phyloP scores from a whole-genome alignment of 2,888 invertebrate genomes.

The Kuschelorhynchus macadamiae region DNA sequence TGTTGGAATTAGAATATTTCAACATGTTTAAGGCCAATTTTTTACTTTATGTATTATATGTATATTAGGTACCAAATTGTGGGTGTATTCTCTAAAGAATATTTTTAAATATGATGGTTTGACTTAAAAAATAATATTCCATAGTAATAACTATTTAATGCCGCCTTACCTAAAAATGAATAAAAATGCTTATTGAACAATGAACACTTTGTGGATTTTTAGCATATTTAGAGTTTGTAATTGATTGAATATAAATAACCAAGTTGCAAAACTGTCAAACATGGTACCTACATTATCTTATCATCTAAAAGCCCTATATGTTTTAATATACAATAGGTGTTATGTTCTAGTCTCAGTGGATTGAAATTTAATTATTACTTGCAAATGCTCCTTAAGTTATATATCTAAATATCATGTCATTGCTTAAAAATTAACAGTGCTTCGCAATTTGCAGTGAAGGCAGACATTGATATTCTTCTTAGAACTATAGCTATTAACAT shows the following conservation, averaged over 20 bases:
- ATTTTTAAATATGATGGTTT: no score
- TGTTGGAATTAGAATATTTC: no score
- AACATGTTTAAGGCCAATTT: no score
- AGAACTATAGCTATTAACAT: no score
- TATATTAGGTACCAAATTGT: no score
- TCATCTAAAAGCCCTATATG: slow-evolving; percentile 29
- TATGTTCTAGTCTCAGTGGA: slow-evolving; percentile 26
- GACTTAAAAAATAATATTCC: no score
- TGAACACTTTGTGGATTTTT: slow-evolving; percentile 25
- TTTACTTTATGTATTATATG: no score
- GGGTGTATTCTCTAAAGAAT: no score
- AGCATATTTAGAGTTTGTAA: no score
- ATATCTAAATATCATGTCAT: slow-evolving; percentile 51
- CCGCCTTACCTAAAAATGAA: no score
- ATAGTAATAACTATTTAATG: no score
- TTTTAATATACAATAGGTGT: slow-evolving; percentile 22
- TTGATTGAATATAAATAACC: neutral
- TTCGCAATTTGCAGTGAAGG: slow-evolving; percentile 67
- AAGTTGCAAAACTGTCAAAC: neutral
- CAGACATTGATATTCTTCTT: slow-evolving; percentile 60
- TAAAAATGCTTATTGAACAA: no score
- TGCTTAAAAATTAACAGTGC: slow-evolving; percentile 64
- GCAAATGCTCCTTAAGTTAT: slow-evolving; percentile 24
- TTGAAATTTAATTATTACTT: slow-evolving; percentile 32
- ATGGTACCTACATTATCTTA: slow-evolving; percentile 17